Conservation (phyloP, 2,113 vertebrate species). For the Muscicapa adusta region DNA sequence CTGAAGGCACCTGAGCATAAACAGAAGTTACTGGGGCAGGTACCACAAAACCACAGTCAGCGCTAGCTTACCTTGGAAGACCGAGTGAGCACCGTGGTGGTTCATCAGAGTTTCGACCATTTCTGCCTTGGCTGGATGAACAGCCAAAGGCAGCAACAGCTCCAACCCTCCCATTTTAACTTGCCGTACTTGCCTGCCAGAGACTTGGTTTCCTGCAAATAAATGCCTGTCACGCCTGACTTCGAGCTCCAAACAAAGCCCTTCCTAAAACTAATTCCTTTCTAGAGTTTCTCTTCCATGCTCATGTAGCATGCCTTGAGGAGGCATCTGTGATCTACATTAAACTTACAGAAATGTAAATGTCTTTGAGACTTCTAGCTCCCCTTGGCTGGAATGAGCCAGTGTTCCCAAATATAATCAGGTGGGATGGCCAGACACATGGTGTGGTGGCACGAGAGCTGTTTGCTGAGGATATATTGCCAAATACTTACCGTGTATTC, state of each 20-base stretch:
- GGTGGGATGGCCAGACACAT: not conserved
- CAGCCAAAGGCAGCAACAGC: not conserved
- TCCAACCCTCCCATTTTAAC: not conserved
- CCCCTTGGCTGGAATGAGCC: not conserved
- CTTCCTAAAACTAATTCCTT: not conserved
- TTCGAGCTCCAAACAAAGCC: not conserved
- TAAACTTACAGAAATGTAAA: rapidly evolving
- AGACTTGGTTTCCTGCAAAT: not conserved
- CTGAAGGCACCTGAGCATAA: not conserved
- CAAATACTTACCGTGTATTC: not conserved
- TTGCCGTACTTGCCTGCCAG: rapidly evolving
- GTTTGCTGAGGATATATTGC: not conserved
- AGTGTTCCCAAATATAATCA: not conserved
- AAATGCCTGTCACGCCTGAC: not conserved
- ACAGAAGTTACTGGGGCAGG: not conserved
- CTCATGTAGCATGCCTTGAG: not conserved
- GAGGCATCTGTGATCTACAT: not conserved
- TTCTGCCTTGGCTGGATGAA: not conserved
- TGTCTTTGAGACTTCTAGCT: not conserved
- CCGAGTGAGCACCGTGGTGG: not conserved
- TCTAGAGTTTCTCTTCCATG: not conserved
- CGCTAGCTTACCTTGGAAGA: not conserved
- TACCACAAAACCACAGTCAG: not conserved
- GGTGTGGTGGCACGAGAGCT: not conserved
- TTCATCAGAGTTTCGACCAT: not conserved